A percentile compares a stretch with the other conserved stretches of the same genome.
phyloP scores from a whole-genome alignment of 2,888 invertebrate species.

The Zygothrica quintamaculata region DNA sequence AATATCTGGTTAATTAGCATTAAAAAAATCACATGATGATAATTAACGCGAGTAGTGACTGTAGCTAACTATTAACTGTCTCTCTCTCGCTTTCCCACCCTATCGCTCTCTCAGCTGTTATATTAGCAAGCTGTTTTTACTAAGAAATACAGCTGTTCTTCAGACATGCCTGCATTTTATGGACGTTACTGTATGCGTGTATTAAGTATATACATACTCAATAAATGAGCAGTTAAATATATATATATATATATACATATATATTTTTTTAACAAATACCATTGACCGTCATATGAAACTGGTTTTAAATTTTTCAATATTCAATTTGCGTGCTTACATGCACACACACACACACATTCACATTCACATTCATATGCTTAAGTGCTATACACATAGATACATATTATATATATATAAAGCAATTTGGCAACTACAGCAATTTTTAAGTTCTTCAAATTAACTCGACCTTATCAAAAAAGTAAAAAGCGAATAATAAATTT shows the following conservation, averaged over 20 bases:
- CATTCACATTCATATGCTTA: neutral
- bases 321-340: conserved; percentile 36
- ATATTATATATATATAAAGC: conserved; percentile 5
- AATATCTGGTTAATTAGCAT: conserved; percentile 61
- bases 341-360: conserved; percentile 10
- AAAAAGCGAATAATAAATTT: too few species aligned
- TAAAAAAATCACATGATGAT: conserved; percentile 70
- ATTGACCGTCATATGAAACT: conserved; percentile 71
- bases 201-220: conserved; percentile 61
- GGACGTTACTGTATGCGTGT: conserved; percentile 34
- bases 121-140: too few species aligned
- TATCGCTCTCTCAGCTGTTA: conserved; percentile 9
- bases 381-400: conserved; percentile 2
- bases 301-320: conserved; percentile 72
- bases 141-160: conserved; percentile 30
- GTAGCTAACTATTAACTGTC: conserved; percentile 28
- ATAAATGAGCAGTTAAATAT: too few species aligned
- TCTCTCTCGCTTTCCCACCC: conserved; percentile 24
- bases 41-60: conserved; percentile 50
- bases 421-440: conserved; percentile 54
- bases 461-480: conserved; percentile 65
- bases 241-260: conserved; percentile 65
- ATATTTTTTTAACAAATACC: conserved; percentile 44
- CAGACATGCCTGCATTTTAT: conserved; percentile 24
- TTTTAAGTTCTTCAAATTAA: conserved; percentile 38